phyloP scores from a whole-genome alignment of 2,888 invertebrate genomes.

The Ormia ochracea region DNA sequence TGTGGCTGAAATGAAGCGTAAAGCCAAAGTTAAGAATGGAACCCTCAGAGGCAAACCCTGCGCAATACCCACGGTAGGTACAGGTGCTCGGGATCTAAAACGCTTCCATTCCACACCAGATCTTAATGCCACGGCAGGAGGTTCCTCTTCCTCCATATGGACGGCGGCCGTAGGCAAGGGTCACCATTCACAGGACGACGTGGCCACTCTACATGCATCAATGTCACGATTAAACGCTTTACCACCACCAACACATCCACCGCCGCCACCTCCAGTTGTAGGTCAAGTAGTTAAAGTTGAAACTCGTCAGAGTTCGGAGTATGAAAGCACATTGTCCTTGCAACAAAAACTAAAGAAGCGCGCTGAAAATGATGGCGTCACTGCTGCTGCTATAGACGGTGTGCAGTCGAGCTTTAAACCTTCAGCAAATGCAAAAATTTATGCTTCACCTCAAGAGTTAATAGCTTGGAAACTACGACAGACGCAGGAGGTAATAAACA shows the following conservation, averaged over 20 bases:
- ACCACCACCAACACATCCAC: constrained; percentile 89
- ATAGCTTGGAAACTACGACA: constrained; percentile 79
- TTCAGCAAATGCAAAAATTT: constrained; percentile 88
- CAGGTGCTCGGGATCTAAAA: constrained; percentile 79
- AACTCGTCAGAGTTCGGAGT: constrained; percentile 78
- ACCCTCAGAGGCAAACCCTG: constrained; percentile 76
- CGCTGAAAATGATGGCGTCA: constrained; percentile 71
- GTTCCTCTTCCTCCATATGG: constrained; percentile 76
- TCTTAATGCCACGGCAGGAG: constrained; percentile 79
- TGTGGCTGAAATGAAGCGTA: constrained; percentile 96
- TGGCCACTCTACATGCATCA: constrained; percentile 78
- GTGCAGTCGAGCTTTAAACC: constrained; percentile 94
- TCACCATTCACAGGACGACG: constrained; percentile 85
- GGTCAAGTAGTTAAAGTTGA: constrained; percentile 85
- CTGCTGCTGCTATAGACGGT: constrained; percentile 73
- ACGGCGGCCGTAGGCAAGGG: constrained; percentile 76
- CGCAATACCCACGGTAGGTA: constrained; percentile 74
- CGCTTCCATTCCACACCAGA: constrained; percentile 95
- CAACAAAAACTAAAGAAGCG: constrained; percentile 75
- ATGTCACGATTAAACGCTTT: constrained; percentile 78
- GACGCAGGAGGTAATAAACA: constrained; percentile 73
- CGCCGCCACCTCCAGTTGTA: constrained; percentile 87
- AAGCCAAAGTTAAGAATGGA: constrained; percentile 76
- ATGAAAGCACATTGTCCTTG: constrained; percentile 76
- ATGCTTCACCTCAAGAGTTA: constrained; percentile 91